These are phyloP conservation scores for Pimephales promelas DNA, from an alignment of 2,113 vertebrate genomes.

Conservation along the genomic window DNA sequence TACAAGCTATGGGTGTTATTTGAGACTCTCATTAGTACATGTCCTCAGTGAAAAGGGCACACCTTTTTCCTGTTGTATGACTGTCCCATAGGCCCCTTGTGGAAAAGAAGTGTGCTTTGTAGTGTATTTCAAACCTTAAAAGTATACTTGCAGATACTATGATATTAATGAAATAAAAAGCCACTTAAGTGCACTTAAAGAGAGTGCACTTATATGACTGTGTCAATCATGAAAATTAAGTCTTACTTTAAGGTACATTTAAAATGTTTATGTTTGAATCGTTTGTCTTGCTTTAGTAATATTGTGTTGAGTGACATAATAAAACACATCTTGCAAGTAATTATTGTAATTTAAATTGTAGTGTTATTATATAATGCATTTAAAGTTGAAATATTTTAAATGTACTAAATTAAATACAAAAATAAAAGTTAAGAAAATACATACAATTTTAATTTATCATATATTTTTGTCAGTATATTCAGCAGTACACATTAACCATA, in stretches of 20 bases:
- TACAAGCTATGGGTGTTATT: neutral
- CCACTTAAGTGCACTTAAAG: neutral
- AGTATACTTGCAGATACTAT: neutral
- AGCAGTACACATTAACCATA: neutral
- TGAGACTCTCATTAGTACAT: neutral
- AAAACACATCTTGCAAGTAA: neutral
- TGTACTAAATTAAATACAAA: neutral
- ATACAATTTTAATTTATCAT: neutral
- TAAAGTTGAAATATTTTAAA: neutral
- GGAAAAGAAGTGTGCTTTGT: neutral
- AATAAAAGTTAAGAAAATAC: neutral
- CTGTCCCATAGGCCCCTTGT: neutral
- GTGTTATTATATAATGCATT: neutral
- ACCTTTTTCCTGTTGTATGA: neutral
- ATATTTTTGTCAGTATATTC: neutral
- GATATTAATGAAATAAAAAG: neutral
- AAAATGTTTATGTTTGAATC: neutral
- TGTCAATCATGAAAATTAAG: neutral
- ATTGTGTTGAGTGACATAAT: neutral
- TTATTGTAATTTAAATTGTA: neutral
- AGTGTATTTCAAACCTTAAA: neutral
- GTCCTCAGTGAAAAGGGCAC: neutral
- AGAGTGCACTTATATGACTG: neutral
- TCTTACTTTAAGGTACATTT: neutral
- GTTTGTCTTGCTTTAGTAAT: neutral